These are phyloP conservation scores for Agonopterix alstromeriana DNA, from an alignment of 2,888 invertebrate genomes.

Conservation along the genomic window DNA sequence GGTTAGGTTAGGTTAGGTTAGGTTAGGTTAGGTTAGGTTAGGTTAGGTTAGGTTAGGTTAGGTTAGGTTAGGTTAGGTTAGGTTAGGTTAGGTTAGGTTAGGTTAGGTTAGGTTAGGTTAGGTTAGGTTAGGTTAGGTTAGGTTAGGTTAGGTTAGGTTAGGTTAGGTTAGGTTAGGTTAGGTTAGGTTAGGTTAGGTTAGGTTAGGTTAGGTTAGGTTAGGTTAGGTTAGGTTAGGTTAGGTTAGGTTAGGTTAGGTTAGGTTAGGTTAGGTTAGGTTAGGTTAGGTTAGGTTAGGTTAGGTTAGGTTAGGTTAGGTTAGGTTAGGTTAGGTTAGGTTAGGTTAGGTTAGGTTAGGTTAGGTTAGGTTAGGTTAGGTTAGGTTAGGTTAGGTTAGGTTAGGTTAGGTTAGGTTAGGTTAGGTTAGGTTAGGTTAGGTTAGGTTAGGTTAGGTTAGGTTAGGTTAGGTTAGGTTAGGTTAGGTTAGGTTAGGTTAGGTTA, in stretches of 20 bases:
- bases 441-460: conserved; percentile 16
- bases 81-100: conserved; percentile 2
- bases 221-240: neutral
- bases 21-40: conserved; percentile 8
- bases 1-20: conserved; percentile 4
- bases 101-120: conserved; percentile 8
- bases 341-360: conserved; percentile 12
- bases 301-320: conserved; percentile 13
- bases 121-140: conserved; percentile 9
- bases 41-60: conserved; percentile 4
- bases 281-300: conserved; percentile 13
- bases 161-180: neutral
- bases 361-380: conserved; percentile 11
- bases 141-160: conserved; percentile 8
- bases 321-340: conserved; percentile 12
- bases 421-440: conserved; percentile 9
- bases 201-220: neutral
- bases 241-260: conserved; percentile 1
- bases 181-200: neutral
- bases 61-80: conserved; percentile 5
- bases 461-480: conserved; percentile 17
- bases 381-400: conserved; percentile 9
- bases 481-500: conserved; percentile 9
- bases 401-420: conserved; percentile 9
- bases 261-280: conserved; percentile 6